Conservation (phyloP, 2,113 vertebrate genomes). For the Prinia subflava region DNA sequence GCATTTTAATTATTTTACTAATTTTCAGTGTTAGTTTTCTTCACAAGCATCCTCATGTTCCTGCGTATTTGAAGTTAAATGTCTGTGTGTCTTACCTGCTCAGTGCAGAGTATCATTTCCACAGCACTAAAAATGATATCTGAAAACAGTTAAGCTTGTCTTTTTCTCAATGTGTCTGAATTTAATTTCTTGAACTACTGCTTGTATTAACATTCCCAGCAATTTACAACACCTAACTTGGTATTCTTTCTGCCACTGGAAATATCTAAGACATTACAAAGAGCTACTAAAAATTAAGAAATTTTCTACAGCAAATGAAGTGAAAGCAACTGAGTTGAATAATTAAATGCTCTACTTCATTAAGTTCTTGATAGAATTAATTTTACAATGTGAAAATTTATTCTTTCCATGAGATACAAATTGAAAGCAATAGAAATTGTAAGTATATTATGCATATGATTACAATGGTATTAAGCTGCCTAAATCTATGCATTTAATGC, state of each 20-base stretch:
- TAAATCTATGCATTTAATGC: background rate
- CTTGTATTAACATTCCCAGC: background rate
- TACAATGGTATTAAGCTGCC: background rate
- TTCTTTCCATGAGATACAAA: background rate
- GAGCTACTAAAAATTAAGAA: background rate
- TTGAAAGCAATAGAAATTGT: background rate
- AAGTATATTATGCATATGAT: background rate
- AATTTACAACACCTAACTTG: background rate
- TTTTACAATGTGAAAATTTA: background rate
- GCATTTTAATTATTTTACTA: background rate
- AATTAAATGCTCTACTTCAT: background rate
- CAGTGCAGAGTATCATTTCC: background rate
- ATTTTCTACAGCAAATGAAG: background rate
- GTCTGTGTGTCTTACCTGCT: background rate
- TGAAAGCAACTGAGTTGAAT: background rate
- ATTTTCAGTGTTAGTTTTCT: background rate
- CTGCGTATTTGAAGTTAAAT: background rate
- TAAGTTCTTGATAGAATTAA: background rate
- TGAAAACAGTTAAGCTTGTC: background rate
- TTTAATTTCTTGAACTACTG: background rate
- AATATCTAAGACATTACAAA: background rate
- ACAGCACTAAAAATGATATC: background rate
- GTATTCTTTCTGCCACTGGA: background rate
- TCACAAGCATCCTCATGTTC: background rate
- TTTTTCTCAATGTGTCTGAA: background rate